Conservation (phyloP, 2,888 invertebrate species). For the Parnassius orleans region DNA sequence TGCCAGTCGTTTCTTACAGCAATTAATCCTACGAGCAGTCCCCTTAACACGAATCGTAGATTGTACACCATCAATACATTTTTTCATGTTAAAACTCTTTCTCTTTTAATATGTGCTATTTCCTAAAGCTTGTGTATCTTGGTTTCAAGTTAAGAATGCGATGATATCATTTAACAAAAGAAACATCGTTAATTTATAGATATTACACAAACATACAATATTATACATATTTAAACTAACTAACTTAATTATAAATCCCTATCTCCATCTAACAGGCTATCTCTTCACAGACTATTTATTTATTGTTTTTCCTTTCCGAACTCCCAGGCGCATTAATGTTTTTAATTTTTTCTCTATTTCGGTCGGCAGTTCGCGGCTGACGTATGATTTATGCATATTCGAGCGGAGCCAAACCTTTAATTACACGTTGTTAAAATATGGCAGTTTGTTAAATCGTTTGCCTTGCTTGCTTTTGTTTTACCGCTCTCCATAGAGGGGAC, state of each 20-base stretch:
- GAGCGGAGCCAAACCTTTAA: slow-evolving; percentile 79
- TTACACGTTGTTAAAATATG: slow-evolving; percentile 82
- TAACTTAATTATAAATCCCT: slow-evolving; percentile 30
- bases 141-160: too few relatives aligned
- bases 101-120: too few relatives aligned
- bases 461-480: slow-evolving; percentile 74
- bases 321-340: slow-evolving; percentile 69
- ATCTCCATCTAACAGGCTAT: slow-evolving; percentile 27
- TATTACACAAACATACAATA: slow-evolving; percentile 17
- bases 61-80: too few relatives aligned
- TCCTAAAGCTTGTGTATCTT: too few relatives aligned
- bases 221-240: slow-evolving; percentile 23
- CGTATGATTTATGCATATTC: slow-evolving; percentile 80
- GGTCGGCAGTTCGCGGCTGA: slow-evolving; percentile 78
- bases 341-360: slow-evolving; percentile 81
- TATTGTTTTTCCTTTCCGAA: slow-evolving; percentile 49
- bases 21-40: too few relatives aligned
- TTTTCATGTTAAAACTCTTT: too few relatives aligned
- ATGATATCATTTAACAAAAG: too few relatives aligned
- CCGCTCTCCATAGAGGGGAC: slow-evolving; percentile 60
- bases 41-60: too few relatives aligned
- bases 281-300: slow-evolving; percentile 37
- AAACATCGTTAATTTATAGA: too few relatives aligned
- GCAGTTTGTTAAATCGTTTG: slow-evolving; percentile 79
- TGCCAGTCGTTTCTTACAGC: too few relatives aligned